Conservation (phyloP, 2,113 vertebrate genomes). For the Nestor notabilis region DNA sequence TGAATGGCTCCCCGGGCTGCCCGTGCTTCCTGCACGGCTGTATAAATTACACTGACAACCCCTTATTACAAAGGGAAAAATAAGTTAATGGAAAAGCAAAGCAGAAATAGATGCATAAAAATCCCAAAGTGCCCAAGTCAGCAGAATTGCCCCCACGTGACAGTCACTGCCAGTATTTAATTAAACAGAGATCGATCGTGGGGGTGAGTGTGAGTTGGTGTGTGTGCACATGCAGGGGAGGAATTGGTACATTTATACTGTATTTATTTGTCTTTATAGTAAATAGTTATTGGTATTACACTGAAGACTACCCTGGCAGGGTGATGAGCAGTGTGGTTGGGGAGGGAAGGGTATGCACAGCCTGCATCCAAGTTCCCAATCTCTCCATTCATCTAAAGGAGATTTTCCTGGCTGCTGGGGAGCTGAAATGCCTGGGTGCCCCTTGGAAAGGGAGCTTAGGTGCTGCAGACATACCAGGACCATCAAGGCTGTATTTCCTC, state of each 20-base stretch:
- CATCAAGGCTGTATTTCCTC: neutral
- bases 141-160: conserved; percentile 60
- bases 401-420: neutral
- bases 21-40: conserved; percentile 43
- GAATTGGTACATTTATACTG: neutral
- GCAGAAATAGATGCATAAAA: conserved; percentile 68
- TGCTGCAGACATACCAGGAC: neutral
- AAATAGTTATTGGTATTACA: neutral
- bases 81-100: conserved; percentile 72
- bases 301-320: neutral
- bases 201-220: conserved; percentile 12
- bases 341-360: neutral
- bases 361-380: neutral
- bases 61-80: conserved; percentile 73
- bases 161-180: conserved; percentile 57
- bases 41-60: conserved; percentile 70
- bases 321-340: accelerated
- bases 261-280: neutral
- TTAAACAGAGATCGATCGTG: conserved; percentile 65
- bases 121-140: conserved; percentile 61
- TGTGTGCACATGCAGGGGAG: neutral
- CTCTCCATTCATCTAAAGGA: neutral
- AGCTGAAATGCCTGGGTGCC: neutral
- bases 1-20: conserved; percentile 62
- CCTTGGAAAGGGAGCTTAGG: neutral